These are phyloP conservation scores for Mormoops blainvillei DNA, from an alignment of 2,113 vertebrate genomes.

Conservation along the genomic window DNA sequence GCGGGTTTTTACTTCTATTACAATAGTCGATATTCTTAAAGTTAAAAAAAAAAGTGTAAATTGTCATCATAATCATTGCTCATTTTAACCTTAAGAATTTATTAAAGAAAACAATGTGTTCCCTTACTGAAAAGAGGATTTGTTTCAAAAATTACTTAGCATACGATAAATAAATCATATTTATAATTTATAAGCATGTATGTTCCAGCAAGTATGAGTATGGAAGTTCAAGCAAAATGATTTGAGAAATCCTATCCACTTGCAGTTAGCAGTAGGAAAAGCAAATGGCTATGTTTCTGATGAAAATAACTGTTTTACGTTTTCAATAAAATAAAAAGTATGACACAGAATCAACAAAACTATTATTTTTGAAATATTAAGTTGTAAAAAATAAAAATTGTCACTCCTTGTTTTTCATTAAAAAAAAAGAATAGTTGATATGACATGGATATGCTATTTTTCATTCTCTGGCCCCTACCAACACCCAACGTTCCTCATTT, in stretches of 20 bases:
- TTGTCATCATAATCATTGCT: no score
- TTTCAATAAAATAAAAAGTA: background rate
- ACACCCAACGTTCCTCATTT: background rate
- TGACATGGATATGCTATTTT: fast-evolving
- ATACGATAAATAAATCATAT: background rate
- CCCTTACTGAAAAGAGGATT: background rate
- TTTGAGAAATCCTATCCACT: background rate
- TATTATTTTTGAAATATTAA: background rate
- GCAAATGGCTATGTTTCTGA: background rate
- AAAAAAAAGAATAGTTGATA: background rate
- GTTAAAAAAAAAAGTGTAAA: no score
- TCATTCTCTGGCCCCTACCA: background rate
- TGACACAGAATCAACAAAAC: background rate
- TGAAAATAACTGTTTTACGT: background rate
- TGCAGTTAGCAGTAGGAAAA: background rate
- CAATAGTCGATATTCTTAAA: background rate
- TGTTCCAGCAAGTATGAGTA: background rate
- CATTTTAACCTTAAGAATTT: background rate
- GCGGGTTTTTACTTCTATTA: background rate
- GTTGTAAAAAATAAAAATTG: background rate
- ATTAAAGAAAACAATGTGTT: background rate
- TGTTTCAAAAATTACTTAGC: background rate
- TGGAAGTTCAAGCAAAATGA: background rate
- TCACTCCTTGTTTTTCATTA: background rate
- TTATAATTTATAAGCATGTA: background rate